Evolutionary conservation across 2,888 invertebrate species (phyloP).

Genomic region (Tetragonisca angustula): DNA sequence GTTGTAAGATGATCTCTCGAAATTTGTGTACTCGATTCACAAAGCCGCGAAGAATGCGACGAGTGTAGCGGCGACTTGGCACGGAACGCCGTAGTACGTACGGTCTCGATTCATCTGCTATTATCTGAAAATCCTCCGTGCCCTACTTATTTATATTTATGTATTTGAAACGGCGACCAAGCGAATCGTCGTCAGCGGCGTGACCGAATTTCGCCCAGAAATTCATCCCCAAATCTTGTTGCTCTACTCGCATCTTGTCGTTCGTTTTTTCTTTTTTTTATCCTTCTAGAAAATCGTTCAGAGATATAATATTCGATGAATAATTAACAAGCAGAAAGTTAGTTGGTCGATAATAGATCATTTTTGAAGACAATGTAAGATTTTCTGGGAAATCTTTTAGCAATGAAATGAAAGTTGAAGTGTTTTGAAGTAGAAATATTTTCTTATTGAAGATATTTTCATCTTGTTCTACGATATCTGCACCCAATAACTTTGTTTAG

Average conservation of each 20-base stretch:
- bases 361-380: not conserved
- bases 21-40: conserved; percentile 35
- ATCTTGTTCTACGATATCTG: too few relatives aligned
- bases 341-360: not conserved
- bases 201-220: conserved; percentile 39
- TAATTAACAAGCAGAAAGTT: not conserved
- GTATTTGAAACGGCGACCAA: conserved; percentile 37
- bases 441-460: not conserved
- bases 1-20: not conserved
- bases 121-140: conserved; percentile 45
- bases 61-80: conserved; percentile 35
- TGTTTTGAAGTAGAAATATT: not conserved
- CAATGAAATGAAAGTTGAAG: too few relatives aligned
- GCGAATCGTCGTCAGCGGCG: conserved; percentile 4
- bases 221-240: not conserved
- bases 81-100: conserved; percentile 23
- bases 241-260: not conserved
- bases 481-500: not conserved
- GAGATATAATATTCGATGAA: not conserved
- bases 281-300: not conserved
- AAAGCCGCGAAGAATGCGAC: conserved; percentile 14
- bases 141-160: conserved; percentile 57
- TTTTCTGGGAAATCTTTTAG: not conserved
- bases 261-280: not conserved
- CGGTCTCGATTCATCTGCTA: conserved; percentile 38